phyloP scores from a whole-genome alignment of 2,797 vertebrate genomes.

The Sarcoramphus papa region DNA sequence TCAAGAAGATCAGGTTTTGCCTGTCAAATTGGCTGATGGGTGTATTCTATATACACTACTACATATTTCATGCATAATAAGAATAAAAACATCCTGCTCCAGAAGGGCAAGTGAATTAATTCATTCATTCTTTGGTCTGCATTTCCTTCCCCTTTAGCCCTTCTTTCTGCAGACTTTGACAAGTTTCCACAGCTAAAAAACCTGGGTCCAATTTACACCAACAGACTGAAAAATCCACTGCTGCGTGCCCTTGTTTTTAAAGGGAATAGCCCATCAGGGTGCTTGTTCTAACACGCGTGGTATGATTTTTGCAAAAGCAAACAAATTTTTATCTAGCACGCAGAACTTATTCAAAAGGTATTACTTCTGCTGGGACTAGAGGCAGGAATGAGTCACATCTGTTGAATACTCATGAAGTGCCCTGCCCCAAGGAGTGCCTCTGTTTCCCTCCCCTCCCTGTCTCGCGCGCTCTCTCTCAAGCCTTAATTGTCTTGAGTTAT shows the following conservation, averaged over 20 bases:
- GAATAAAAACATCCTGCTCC: background rate
- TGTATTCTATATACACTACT: background rate
- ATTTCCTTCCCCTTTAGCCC: background rate
- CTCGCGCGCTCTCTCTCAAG: conserved; percentile 37
- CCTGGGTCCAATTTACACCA: background rate
- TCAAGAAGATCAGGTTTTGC: background rate
- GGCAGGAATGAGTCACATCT: conserved; percentile 70
- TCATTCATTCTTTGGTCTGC: background rate
- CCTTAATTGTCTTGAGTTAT: conserved; percentile 41
- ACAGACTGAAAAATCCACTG: background rate
- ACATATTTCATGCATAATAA: background rate
- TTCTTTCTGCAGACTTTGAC: background rate
- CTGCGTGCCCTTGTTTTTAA: background rate
- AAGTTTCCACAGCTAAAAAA: background rate
- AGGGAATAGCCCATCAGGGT: conserved; percentile 9
- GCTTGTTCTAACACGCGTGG: conserved; percentile 68
- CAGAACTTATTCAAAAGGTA: conserved; percentile 61
- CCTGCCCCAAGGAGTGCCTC: conserved; percentile 71
- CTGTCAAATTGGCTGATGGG: background rate
- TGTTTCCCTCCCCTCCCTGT: conserved; percentile 56
- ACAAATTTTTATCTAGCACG: conserved; percentile 64
- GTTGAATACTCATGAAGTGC: conserved; percentile 42
- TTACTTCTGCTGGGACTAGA: conserved; percentile 56
- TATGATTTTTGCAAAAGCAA: conserved; percentile 52
- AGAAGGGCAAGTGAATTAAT: background rate